phyloP scores from a whole-genome alignment of 2,888 invertebrate genomes.

The Synergus japonicus region DNA sequence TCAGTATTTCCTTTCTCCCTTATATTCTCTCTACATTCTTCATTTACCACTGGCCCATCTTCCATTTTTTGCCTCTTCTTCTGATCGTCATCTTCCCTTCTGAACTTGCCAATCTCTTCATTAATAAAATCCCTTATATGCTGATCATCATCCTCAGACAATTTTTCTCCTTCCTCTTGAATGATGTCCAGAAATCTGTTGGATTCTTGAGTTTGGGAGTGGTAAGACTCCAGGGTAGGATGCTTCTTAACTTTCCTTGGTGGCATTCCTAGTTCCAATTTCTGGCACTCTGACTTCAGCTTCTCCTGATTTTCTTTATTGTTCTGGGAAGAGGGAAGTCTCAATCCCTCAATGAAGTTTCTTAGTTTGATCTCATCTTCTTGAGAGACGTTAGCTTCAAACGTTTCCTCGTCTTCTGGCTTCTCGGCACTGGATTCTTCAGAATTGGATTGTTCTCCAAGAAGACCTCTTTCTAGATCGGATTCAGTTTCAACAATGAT shows the following conservation, averaged over 20 bases:
- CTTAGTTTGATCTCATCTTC: conserved; percentile 71
- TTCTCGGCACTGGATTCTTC: conserved; percentile 39
- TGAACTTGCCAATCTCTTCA: conserved; percentile 78
- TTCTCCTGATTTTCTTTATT: not conserved
- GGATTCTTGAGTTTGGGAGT: conserved; percentile 80
- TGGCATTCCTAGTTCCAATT: conserved; percentile 59
- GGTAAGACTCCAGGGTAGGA: conserved; percentile 80
- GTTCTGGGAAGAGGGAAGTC: conserved; percentile 61
- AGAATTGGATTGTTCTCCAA: conserved; percentile 4
- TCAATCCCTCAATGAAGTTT: conserved; percentile 69
- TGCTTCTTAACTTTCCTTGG: conserved; percentile 79
- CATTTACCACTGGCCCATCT: not conserved
- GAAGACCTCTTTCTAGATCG: conserved; percentile 81
- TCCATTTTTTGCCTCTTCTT: conserved; percentile 43
- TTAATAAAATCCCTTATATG: conserved; percentile 78
- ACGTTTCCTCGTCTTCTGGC: conserved; percentile 54
- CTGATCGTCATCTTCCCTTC: conserved; percentile 71
- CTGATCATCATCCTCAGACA: conserved; percentile 77
- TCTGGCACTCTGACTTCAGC: conserved; percentile 45
- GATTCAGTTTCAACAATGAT: conserved; percentile 83
- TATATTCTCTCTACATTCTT: not conserved
- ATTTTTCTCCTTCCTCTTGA: conserved; percentile 84
- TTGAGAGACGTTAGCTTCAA: conserved; percentile 60
- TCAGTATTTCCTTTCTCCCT: not conserved
- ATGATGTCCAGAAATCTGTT: conserved; percentile 87